Conservation (phyloP, 2,797 vertebrate genomes). For the Hipposideros larvatus region DNA sequence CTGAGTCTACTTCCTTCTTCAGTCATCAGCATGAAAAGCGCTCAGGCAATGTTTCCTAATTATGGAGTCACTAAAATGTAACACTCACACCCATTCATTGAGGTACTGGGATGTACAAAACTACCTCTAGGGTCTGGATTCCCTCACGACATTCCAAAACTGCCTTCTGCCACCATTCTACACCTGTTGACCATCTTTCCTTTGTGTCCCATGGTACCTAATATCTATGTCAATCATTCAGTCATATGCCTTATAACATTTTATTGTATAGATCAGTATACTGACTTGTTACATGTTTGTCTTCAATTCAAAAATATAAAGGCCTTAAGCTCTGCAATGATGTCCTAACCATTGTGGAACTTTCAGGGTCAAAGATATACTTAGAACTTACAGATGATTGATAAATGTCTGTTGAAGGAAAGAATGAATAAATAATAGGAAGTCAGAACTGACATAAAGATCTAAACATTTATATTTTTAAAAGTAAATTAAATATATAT, state of each 20-base stretch:
- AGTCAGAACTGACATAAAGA: background rate
- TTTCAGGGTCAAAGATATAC: background rate
- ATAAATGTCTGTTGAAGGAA: background rate
- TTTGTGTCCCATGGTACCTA: background rate
- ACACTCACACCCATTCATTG: background rate
- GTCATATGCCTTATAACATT: background rate
- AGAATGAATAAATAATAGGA: background rate
- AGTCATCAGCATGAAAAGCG: background rate
- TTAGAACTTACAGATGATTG: background rate
- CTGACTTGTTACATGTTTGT: background rate
- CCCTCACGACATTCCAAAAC: background rate
- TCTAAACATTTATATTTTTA: background rate
- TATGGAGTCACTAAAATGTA: slow-evolving; percentile 13
- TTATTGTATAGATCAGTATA: background rate
- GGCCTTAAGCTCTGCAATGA: background rate
- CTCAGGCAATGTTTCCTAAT: background rate
- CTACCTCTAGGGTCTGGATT: background rate
- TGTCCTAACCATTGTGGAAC: background rate
- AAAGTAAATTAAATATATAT: background rate
- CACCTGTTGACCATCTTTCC: background rate
- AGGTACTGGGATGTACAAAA: background rate
- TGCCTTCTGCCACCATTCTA: background rate
- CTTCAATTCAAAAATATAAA: slow-evolving; percentile 9
- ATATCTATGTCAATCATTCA: background rate
- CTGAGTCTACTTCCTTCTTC: background rate